phyloP scores from a whole-genome alignment of 2,888 invertebrate species.

The Dascillus cervinus region DNA sequence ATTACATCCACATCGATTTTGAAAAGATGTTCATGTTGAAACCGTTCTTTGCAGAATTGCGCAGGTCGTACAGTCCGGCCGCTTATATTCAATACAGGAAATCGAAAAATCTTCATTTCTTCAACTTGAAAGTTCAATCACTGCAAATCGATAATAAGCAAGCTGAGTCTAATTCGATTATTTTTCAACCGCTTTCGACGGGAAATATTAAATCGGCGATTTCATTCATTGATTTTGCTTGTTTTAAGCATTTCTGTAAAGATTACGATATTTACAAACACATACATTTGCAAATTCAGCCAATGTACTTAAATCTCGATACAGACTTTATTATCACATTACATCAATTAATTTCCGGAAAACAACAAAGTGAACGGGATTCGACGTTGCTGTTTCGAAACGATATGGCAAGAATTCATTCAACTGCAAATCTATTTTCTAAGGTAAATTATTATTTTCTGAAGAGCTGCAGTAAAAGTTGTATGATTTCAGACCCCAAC shows the following conservation, averaged over 20 bases:
- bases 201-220: constrained; percentile 47
- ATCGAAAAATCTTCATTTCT: constrained; percentile 59
- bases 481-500: background rate
- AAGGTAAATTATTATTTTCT: constrained; percentile 15
- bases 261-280: constrained; percentile 54
- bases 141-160: constrained; percentile 63
- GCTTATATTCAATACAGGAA: constrained; percentile 65
- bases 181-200: constrained; percentile 43
- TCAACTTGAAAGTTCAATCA: constrained; percentile 59
- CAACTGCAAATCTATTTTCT: constrained; percentile 48
- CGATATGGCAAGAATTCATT: constrained; percentile 49
- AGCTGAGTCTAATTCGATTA: constrained; percentile 26
- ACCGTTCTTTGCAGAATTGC: constrained; percentile 72
- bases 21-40: constrained; percentile 82
- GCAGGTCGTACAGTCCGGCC: constrained; percentile 66
- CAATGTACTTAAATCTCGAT: constrained; percentile 62
- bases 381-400: constrained; percentile 46
- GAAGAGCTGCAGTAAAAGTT: too few relatives aligned
- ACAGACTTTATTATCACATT: constrained; percentile 58
- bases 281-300: constrained; percentile 56
- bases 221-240: constrained; percentile 54
- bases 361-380: constrained; percentile 52
- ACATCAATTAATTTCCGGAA: constrained; percentile 48
- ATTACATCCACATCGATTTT: constrained; percentile 72
- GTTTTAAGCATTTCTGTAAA: constrained; percentile 47